Base-by-base conservation (phyloP, 2,797 vertebrate genomes). In the Spinibarbus caldwelli region DNA sequence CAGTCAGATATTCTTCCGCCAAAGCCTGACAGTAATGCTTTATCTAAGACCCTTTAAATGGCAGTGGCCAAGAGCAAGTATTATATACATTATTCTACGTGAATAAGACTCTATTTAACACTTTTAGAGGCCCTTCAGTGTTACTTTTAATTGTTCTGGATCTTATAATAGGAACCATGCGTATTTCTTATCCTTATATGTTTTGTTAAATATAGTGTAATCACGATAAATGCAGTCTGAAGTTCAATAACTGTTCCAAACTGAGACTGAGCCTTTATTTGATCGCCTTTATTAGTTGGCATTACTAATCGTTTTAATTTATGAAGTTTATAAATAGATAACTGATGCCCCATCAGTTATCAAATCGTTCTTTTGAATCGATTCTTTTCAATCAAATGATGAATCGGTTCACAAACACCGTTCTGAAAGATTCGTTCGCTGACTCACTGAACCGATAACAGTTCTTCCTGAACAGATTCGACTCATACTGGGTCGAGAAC, bases 1-100 rank as follows among this genome's bases (percentile, higher is more conserved):
- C 90, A 31, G 86, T 66, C 34, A 29, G 0, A 77, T 86, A 94
- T 95, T 86, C 88, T 34, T 94, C 94, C 93, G 94, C 94, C 41
- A 38, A 45, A 66, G 29, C 6, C 9, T 29, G 21, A 70, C 62
- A 78, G 57, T 49, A 36, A 75, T 0, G 45, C 75, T 59, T 85
- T 72, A 47, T 47, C 29, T 15, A 36, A 41, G 47, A 85, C 12
- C n/a, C 9, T 45, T 31, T 68, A 15, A 19, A n/a, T 34, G 2
- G 11, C 14, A 12, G 19, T 52, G 67, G 23, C 59, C 12, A 67
- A 29, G 10, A 26, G 17, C 12, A 31, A 6, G 21, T 36, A 23
- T 41, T 9, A 1, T 10, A 29, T 71, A 64, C 12, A 31, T 1
- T 15, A 23, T 57, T 41, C 1, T 68, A 12, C n/a, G 15, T 52